Evolutionary conservation across 2,888 invertebrate genomes (phyloP), one percentile per base, ranked within the genome.

Genomic region (Hydrotaea cyrtoneurina): DNA sequence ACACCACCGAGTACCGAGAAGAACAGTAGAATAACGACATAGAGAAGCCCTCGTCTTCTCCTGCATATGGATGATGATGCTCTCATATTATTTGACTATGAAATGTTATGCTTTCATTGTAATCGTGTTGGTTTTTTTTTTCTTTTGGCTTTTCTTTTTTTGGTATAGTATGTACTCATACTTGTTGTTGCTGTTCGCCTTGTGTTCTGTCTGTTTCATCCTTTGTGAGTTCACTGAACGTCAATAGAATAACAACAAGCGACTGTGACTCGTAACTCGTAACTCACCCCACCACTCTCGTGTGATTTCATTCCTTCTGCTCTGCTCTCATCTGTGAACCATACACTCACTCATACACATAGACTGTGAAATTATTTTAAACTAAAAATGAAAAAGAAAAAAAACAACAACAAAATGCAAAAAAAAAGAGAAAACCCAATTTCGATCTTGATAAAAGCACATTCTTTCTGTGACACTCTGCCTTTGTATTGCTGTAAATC

Each of bases 211-310:
- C n/a, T n/a, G 7, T 43, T 71, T 57, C 13, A 74, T 39, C 79
- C 13, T 43, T 57, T 77, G 39, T 57, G 59, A 91, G 90, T 91
- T 91, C 91, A 91, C 86, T 91, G 91, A 91, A 91, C 89, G 89
- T 91, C 89, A 88, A 90, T 90, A 89, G 88, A 88, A 88, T 87
- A 89, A 88, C 86, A 88, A 79, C 15, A 31, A 31, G 31, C 31
- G 31, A 7, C 31, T 7, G n/a, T 64, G 17, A 71, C 46, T 66
- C 66, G 19, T 21, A 31, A 69, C 23, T 69, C 46, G 21, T 23
- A 62, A 69, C 23, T 69, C 43, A 69, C 21, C 69, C 69, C 69
- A 69, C 69, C 7, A 26, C n/a, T 2, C 39, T 8, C 11, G 11
- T 23, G 46, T 43, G 69, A 46, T 66, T 69, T 17, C 69, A 26